Evolutionary conservation across 2,113 vertebrate species (phyloP).

Genomic region (Gila orcuttii): DNA sequence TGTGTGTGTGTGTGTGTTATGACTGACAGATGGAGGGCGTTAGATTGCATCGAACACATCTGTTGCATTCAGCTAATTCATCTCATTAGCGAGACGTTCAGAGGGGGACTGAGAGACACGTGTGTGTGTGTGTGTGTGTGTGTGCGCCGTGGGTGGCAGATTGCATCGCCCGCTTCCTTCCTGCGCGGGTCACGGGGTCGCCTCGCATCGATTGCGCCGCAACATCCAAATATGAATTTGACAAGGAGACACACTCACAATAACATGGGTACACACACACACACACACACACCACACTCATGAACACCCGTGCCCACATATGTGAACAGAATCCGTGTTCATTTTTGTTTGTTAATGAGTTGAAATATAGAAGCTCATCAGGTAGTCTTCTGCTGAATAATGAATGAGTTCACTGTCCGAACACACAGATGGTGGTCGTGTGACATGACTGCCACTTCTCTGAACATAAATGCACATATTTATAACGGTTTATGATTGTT

Average conservation of each 20-base stretch:
- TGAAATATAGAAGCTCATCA: slow-evolving; percentile 4
- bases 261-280: slow-evolving; percentile 20
- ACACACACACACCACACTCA: slow-evolving; percentile 4
- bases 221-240: slow-evolving; percentile 13
- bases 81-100: slow-evolving; percentile 76
- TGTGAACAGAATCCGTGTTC: background rate
- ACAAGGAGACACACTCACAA: background rate
- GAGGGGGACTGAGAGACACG: background rate
- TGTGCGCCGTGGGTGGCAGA: slow-evolving; percentile 6
- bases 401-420: background rate
- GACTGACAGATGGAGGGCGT: slow-evolving; percentile 79
- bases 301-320: background rate
- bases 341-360: background rate
- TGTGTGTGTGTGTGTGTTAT: slow-evolving; percentile 55
- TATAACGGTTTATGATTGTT: background rate
- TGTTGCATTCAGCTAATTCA: slow-evolving; percentile 78
- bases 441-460: background rate
- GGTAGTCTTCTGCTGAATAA: slow-evolving; percentile 3
- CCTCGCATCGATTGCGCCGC: slow-evolving; percentile 11
- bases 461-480: background rate
- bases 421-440: background rate
- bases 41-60: slow-evolving; percentile 78
- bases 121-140: slow-evolving; percentile 1
- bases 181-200: slow-evolving; percentile 56
- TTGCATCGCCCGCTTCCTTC: slow-evolving; percentile 43